phyloP scores from a whole-genome alignment of 2,113 vertebrate species.

The Calyptomena viridis region DNA sequence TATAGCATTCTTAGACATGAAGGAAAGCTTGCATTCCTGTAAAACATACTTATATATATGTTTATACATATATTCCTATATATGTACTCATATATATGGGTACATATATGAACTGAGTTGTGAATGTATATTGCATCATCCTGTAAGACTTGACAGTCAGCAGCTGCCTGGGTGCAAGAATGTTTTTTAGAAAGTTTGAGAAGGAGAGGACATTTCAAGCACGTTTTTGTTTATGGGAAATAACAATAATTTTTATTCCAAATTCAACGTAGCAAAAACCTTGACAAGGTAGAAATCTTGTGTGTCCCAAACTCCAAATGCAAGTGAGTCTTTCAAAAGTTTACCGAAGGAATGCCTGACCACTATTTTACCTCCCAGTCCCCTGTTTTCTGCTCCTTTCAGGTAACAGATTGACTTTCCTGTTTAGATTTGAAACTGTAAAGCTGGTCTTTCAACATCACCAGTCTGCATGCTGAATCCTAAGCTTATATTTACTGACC shows the following conservation, averaged over 20 bases:
- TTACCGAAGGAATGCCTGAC: neutral
- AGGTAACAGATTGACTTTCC: neutral
- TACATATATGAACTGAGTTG: neutral
- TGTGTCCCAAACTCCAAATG: neutral
- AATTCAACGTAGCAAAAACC: neutral
- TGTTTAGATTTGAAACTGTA: neutral
- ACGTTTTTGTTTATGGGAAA: neutral
- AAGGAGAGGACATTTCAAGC: neutral
- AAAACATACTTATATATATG: neutral
- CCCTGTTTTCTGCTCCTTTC: neutral
- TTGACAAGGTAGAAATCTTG: neutral
- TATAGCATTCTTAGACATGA: neutral
- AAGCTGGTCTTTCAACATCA: slow-evolving; percentile 32
- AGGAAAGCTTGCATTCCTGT: neutral
- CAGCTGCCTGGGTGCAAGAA: neutral
- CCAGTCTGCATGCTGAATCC: slow-evolving; percentile 24
- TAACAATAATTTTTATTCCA: neutral
- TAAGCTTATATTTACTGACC: slow-evolving; percentile 54
- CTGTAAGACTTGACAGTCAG: neutral
- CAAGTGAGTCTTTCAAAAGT: neutral
- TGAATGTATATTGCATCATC: neutral
- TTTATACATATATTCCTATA: neutral
- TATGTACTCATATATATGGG: neutral
- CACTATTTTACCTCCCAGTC: neutral
- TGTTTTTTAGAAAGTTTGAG: neutral